Percentiles rank a stretch among this genome's conserved stretches.
phyloP scores from a whole-genome alignment of 2,888 invertebrate genomes.

The Selenia dentaria region DNA sequence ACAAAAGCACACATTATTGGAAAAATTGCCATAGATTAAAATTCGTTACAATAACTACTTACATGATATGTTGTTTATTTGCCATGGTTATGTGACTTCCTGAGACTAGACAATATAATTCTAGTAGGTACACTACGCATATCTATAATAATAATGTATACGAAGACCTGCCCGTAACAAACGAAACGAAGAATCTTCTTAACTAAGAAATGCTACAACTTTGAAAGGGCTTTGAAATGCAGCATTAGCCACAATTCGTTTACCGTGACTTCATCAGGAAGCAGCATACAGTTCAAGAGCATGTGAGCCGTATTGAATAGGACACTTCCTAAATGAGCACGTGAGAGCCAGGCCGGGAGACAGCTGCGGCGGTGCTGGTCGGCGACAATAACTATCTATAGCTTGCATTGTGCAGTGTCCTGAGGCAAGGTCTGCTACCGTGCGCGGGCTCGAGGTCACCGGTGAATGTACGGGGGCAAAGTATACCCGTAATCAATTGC shows the following conservation, averaged over 20 bases:
- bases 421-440: slow-evolving; percentile 64
- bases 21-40: no score
- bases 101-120: no score
- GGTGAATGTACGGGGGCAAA: slow-evolving; percentile 70
- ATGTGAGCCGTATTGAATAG: slow-evolving; percentile 30
- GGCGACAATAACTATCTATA: slow-evolving; percentile 48
- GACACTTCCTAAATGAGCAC: slow-evolving; percentile 43
- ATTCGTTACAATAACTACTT: no score
- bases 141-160: no score
- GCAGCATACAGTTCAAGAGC: slow-evolving; percentile 39
- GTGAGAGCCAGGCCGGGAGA: slow-evolving; percentile 31
- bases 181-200: no score
- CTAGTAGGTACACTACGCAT: no score
- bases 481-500: slow-evolving; percentile 57
- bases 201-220: no score
- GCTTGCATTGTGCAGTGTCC: slow-evolving; percentile 50
- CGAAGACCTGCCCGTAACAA: no score
- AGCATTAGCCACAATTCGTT: slow-evolving; percentile 41
- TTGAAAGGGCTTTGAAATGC: no score
- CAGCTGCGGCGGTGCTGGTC: slow-evolving; percentile 9
- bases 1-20: slow-evolving; percentile 46
- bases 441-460: slow-evolving; percentile 64
- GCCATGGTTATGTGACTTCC: no score
- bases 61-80: no score
- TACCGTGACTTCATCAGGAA: slow-evolving; percentile 12